phyloP scores from a whole-genome alignment of 2,113 vertebrate genomes.

The Malaclemys terrapin region DNA sequence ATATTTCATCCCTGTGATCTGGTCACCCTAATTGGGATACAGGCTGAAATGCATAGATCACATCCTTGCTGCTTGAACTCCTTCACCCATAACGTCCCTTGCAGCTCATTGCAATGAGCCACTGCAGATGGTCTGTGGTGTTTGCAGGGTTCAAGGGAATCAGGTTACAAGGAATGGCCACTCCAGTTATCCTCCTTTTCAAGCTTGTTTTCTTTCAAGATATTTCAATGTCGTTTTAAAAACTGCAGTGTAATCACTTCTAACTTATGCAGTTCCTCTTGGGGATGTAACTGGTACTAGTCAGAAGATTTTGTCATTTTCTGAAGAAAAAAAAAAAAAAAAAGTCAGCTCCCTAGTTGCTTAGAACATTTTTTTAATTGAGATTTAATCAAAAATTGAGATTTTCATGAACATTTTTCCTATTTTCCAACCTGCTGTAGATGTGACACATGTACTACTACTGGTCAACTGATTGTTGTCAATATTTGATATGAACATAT shows the following conservation, averaged over 20 bases:
- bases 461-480: not conserved
- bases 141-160: not conserved
- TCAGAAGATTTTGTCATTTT: not conserved
- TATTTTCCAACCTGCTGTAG: not conserved
- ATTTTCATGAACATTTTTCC: not conserved
- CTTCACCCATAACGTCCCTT: not conserved
- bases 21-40: not conserved
- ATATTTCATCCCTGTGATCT: too few relatives aligned
- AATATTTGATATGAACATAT: not conserved
- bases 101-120: not conserved
- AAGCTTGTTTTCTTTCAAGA: not conserved
- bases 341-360: not conserved
- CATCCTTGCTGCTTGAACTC: not conserved
- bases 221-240: not conserved
- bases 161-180: accelerated
- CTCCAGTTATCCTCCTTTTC: not conserved
- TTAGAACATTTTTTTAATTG: not conserved
- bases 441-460: not conserved
- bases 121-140: not conserved
- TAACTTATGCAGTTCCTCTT: not conserved
- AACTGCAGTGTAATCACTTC: not conserved
- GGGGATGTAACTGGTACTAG: not conserved
- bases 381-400: not conserved
- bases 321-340: too few relatives aligned
- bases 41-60: not conserved